These are phyloP conservation scores for Dorcus parallelipipedus DNA, from an alignment of 2,888 invertebrate genomes.

Conservation along the genomic window DNA sequence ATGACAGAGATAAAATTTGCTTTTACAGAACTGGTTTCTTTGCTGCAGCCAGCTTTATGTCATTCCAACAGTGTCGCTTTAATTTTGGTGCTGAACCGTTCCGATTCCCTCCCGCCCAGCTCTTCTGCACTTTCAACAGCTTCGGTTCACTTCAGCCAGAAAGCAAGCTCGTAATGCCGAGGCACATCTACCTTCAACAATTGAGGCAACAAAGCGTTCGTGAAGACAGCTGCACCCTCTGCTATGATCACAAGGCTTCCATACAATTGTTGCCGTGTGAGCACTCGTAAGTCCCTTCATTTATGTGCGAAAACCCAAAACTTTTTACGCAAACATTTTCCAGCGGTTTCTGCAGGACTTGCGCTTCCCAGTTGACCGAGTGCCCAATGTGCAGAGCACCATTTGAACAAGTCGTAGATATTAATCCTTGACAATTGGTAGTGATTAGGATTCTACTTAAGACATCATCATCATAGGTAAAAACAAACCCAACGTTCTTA, in stretches of 20 bases:
- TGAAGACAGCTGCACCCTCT: slow-evolving; percentile 84
- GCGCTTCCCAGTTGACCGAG: slow-evolving; percentile 72
- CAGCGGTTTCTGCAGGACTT: slow-evolving; percentile 81
- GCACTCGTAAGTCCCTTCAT: slow-evolving; percentile 64
- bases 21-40: slow-evolving; percentile 77
- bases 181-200: slow-evolving; percentile 74
- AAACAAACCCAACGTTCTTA: neutral
- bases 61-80: slow-evolving; percentile 91
- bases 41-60: slow-evolving; percentile 95
- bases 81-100: slow-evolving; percentile 86
- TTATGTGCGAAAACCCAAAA: slow-evolving; percentile 1
- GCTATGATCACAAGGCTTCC: slow-evolving; percentile 76
- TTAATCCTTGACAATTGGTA: slow-evolving; percentile 48
- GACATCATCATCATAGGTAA: neutral
- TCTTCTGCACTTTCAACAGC: slow-evolving; percentile 74
- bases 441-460: neutral
- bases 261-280: slow-evolving; percentile 76
- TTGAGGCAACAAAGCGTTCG: slow-evolving; percentile 69
- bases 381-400: slow-evolving; percentile 85
- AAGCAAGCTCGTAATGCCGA: slow-evolving; percentile 75
- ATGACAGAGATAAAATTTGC: neutral
- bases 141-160: slow-evolving; percentile 70
- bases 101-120: slow-evolving; percentile 68
- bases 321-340: slow-evolving; percentile 31
- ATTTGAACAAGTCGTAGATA: slow-evolving; percentile 54